Conservation (phyloP, 2,797 vertebrate species). For the Falco cherrug region DNA sequence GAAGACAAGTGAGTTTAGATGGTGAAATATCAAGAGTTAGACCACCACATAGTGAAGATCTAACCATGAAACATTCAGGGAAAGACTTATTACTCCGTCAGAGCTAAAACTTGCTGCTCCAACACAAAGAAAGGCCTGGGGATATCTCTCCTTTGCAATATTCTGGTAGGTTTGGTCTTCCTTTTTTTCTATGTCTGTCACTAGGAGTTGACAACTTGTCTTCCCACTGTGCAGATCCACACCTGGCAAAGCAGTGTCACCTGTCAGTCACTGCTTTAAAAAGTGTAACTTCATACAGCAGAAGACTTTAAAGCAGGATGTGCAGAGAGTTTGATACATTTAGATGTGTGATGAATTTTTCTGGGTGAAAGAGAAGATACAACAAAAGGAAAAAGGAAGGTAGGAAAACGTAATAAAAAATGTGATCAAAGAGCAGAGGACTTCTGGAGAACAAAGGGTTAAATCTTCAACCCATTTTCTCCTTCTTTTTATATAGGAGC, state of each 20-base stretch:
- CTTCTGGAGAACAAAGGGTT: not conserved
- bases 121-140: not conserved
- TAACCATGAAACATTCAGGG: not conserved
- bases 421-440: not conserved
- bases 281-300: not conserved
- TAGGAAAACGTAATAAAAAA: not conserved
- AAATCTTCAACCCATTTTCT: not conserved
- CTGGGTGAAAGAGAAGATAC: not conserved
- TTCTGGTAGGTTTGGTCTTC: not conserved
- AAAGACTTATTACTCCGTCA: not conserved
- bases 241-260: slow-evolving; percentile 3
- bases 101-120: not conserved
- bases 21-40: not conserved
- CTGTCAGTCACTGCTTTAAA: slow-evolving; percentile 11
- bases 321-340: not conserved
- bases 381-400: not conserved
- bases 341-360: not conserved
- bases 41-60: not conserved
- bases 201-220: not conserved
- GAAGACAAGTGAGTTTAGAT: not conserved
- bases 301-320: slow-evolving; percentile 1
- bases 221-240: not conserved
- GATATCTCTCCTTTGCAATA: not conserved
- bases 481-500: not conserved
- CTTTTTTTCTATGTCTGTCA: not conserved